These are phyloP conservation scores for Chiroxiphia lanceolata DNA, from an alignment of 2,797 vertebrate species.

Conservation along the genomic window DNA sequence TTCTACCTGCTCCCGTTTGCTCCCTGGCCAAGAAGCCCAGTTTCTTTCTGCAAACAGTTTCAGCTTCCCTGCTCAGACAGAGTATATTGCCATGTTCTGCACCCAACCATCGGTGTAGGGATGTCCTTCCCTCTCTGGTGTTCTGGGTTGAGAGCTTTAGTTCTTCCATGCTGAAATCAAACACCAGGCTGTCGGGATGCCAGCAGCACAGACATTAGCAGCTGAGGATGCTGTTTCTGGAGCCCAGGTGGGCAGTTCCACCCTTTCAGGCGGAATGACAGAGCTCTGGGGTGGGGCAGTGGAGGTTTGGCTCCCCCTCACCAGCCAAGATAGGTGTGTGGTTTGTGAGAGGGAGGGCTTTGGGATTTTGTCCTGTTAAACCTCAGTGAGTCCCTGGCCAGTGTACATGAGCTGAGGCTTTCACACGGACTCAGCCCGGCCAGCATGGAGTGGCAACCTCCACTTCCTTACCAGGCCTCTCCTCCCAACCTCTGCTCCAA, in stretches of 20 bases:
- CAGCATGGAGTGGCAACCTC: not conserved
- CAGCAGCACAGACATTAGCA: not conserved
- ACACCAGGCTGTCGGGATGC: not conserved
- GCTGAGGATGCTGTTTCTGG: not conserved
- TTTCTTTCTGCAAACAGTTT: not conserved
- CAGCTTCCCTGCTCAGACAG: not conserved
- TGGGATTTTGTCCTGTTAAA: not conserved
- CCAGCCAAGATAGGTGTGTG: not conserved
- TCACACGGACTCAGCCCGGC: not conserved
- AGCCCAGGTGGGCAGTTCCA: not conserved
- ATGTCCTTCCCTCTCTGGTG: not conserved
- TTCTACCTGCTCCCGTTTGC: not conserved
- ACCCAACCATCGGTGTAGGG: not conserved
- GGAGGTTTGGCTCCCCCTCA: not conserved
- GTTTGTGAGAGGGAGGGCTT: not conserved
- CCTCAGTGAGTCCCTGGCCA: not conserved
- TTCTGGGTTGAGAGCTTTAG: not conserved
- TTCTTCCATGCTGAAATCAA: not conserved
- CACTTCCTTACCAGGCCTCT: not conserved
- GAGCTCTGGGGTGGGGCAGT: not conserved
- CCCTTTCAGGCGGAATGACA: not conserved
- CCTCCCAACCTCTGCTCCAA: not conserved
- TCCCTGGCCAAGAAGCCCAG: not conserved
- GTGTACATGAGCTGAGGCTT: not conserved
- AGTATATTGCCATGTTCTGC: not conserved